A percentile compares a stretch with the other conserved stretches of the same genome.
These are phyloP conservation scores for Galbula dea DNA, from an alignment of 2,113 vertebrate species.

Conservation along the genomic window DNA sequence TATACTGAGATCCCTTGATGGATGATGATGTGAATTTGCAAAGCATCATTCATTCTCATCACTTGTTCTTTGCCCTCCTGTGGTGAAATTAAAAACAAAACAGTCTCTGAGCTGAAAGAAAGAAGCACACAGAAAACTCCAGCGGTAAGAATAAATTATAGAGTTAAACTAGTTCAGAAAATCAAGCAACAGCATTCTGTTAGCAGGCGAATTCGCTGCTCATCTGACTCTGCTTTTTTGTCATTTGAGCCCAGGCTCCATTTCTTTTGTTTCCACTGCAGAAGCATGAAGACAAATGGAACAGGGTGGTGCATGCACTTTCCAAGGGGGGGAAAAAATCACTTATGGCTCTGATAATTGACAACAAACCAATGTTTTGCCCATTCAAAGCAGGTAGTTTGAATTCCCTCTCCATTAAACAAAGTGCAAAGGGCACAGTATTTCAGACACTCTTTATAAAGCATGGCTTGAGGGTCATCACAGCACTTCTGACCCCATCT, in stretches of 20 bases:
- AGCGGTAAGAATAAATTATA: conserved; percentile 45
- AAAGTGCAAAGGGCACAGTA: not conserved
- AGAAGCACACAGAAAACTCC: not conserved
- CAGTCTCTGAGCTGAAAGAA: not conserved
- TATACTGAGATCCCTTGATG: conserved; percentile 42
- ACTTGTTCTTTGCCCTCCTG: conserved; percentile 58
- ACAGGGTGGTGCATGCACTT: not conserved
- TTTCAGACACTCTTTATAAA: not conserved
- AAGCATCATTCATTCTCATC: conserved; percentile 33
- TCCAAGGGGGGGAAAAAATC: not conserved
- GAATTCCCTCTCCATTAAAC: not conserved
- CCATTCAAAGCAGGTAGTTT: not conserved
- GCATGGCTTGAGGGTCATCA: not conserved
- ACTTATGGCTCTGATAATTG: not conserved
- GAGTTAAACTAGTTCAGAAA: conserved; percentile 12
- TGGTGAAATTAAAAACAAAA: conserved; percentile 44
- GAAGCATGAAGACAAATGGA: not conserved
- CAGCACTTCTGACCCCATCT: not conserved
- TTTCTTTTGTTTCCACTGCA: not conserved
- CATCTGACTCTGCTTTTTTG: not conserved
- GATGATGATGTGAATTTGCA: conserved; percentile 54
- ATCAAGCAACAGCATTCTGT: not conserved
- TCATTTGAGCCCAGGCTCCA: not conserved
- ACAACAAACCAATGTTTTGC: not conserved
- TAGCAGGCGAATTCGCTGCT: not conserved